phyloP scores from a whole-genome alignment of 2,113 vertebrate species.

The Collichthys lucidus region DNA sequence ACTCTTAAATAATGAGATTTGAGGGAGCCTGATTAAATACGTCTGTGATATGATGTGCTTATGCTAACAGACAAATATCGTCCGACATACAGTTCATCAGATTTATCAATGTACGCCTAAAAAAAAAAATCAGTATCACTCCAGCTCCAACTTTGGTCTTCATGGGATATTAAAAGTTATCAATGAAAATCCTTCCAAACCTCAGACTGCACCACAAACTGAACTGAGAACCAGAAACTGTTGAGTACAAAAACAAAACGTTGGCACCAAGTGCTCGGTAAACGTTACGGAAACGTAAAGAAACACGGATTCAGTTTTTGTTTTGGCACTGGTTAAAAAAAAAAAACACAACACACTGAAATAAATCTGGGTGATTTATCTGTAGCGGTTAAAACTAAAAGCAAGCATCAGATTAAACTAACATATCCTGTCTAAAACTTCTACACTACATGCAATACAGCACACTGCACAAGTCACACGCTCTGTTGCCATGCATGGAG shows the following conservation, averaged over 20 bases:
- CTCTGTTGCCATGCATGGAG: neutral
- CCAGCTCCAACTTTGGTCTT: neutral
- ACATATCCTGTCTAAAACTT: neutral
- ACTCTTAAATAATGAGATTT: neutral
- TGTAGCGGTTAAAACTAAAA: neutral
- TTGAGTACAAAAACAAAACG: neutral
- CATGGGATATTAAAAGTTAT: neutral
- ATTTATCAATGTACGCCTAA: neutral
- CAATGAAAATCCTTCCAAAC: neutral
- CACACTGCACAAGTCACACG: constrained; percentile 14
- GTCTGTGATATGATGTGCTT: no score
- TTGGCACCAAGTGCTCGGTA: constrained; percentile 33
- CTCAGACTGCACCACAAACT: neutral
- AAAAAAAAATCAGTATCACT: neutral
- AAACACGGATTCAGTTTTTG: neutral
- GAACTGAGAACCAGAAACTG: constrained; percentile 1
- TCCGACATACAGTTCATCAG: neutral
- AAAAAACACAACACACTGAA: neutral
- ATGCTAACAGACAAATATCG: neutral
- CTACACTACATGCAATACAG: constrained; percentile 21
- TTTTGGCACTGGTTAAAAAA: constrained; percentile 33
- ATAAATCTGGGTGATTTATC: neutral
- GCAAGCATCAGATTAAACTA: neutral
- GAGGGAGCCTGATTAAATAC: neutral
- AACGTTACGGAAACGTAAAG: constrained; percentile 1